phyloP scores from a whole-genome alignment of 64 coral and sea anemone species.

The Catalaphyllia jardinei region DNA sequence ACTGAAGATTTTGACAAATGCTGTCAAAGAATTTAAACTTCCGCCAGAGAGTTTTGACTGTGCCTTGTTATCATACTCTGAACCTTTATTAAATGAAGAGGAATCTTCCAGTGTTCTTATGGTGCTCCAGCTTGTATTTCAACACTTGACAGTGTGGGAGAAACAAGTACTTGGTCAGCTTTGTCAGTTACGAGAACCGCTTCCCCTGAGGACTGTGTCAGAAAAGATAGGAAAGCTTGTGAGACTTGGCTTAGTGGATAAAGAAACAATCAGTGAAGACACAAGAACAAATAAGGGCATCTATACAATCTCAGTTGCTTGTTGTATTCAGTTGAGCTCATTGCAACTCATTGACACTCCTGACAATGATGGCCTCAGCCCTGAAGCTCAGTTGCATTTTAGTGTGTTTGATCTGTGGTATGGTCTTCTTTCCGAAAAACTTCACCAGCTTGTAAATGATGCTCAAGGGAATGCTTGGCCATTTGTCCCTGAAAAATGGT shows the following conservation, averaged over 20 bases:
- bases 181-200: slow-evolving; percentile 28
- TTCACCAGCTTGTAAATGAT: slow-evolving; percentile 51
- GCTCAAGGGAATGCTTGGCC: slow-evolving; percentile 84
- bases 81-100: background rate
- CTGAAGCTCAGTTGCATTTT: background rate
- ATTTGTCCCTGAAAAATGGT: slow-evolving; percentile 99
- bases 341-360: background rate
- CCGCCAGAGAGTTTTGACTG: slow-evolving; percentile 33
- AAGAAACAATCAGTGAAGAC: background rate
- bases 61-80: background rate
- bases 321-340: background rate
- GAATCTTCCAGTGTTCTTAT: background rate
- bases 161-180: slow-evolving; percentile 36
- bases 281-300: background rate
- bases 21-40: slow-evolving; percentile 40
- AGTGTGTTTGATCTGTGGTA: slow-evolving; percentile 78
- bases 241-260: slow-evolving; percentile 31
- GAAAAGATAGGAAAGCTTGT: slow-evolving; percentile 17
- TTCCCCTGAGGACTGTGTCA: slow-evolving; percentile 1
- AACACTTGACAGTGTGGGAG: background rate
- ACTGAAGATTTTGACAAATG: slow-evolving; percentile 42
- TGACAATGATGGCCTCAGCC: no score
- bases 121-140: slow-evolving; percentile 37
- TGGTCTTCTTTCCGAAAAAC: slow-evolving; percentile 60
- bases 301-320: background rate